These are phyloP conservation scores for Megalurothrips usitatus DNA, from an alignment of 2,888 invertebrate genomes.

Conservation along the genomic window DNA sequence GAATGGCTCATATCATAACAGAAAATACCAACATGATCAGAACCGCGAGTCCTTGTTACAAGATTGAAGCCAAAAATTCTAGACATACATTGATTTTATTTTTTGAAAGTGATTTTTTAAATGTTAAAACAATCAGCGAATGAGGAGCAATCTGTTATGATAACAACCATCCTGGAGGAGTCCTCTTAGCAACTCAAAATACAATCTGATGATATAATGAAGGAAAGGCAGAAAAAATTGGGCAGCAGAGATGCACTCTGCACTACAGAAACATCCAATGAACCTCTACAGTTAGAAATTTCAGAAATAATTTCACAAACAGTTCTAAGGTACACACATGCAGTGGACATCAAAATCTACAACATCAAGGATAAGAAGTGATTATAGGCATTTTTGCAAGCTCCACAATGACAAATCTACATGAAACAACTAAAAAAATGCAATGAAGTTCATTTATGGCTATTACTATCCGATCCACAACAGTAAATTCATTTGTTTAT, in stretches of 20 bases:
- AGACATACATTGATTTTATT: neutral
- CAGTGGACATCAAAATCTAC: slow-evolving; percentile 23
- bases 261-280: slow-evolving; percentile 10
- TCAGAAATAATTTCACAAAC: slow-evolving; percentile 22
- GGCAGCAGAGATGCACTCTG: slow-evolving; percentile 10
- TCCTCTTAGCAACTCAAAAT: slow-evolving; percentile 4
- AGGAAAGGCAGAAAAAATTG: slow-evolving; percentile 21
- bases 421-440: slow-evolving; percentile 15
- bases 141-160: neutral
- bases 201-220: slow-evolving; percentile 8
- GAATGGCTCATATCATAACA: slow-evolving; percentile 9
- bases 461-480: neutral
- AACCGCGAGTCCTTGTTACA: neutral
- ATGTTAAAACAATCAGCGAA: neutral
- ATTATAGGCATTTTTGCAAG: slow-evolving; percentile 12
- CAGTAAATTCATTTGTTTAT: neutral
- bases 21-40: neutral
- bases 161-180: neutral
- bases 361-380: slow-evolving; percentile 23
- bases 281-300: slow-evolving; percentile 18
- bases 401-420: slow-evolving; percentile 22
- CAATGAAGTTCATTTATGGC: slow-evolving; percentile 4
- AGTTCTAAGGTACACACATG: slow-evolving; percentile 25
- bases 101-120: neutral
- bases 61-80: neutral